These are phyloP conservation scores for Polypedilum vanderplanki DNA, from an alignment of 1,140 invertebrate genomes.

Conservation along the genomic window DNA sequence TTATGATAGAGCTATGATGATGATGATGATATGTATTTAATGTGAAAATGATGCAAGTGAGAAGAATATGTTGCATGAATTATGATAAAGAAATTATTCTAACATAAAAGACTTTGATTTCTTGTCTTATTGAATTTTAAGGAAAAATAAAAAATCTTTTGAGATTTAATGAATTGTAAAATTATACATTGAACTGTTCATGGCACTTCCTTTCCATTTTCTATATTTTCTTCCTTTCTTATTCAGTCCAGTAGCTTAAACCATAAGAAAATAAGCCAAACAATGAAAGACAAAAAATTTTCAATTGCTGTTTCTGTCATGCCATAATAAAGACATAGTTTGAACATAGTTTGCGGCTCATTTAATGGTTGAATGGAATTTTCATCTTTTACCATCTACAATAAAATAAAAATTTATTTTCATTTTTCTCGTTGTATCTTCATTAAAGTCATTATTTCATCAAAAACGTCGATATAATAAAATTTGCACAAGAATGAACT, in stretches of 20 bases:
- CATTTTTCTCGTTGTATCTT: constrained; percentile 19
- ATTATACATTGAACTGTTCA: constrained; percentile 10
- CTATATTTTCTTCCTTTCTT: neutral
- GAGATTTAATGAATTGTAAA: neutral
- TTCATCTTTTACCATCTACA: neutral
- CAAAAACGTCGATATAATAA: constrained; percentile 5
- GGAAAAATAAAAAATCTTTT: neutral
- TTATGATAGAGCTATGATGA: constrained; percentile 12
- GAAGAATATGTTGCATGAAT: neutral
- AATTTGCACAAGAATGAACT: neutral
- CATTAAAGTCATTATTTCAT: constrained; percentile 26
- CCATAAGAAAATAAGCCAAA: neutral
- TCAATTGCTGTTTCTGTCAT: neutral
- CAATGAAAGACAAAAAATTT: neutral
- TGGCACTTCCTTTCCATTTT: neutral
- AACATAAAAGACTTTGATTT: neutral
- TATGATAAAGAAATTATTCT: neutral
- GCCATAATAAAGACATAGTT: neutral
- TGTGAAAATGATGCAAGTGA: constrained; percentile 21
- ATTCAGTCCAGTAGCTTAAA: neutral
- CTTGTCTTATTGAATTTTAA: neutral
- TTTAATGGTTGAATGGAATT: neutral
- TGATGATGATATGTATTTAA: constrained; percentile 24
- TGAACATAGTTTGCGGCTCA: neutral
- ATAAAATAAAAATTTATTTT: constrained; percentile 3